These are phyloP conservation scores for Exephanes ischioxanthus DNA, from an alignment of 2,888 invertebrate genomes.

Conservation along the genomic window DNA sequence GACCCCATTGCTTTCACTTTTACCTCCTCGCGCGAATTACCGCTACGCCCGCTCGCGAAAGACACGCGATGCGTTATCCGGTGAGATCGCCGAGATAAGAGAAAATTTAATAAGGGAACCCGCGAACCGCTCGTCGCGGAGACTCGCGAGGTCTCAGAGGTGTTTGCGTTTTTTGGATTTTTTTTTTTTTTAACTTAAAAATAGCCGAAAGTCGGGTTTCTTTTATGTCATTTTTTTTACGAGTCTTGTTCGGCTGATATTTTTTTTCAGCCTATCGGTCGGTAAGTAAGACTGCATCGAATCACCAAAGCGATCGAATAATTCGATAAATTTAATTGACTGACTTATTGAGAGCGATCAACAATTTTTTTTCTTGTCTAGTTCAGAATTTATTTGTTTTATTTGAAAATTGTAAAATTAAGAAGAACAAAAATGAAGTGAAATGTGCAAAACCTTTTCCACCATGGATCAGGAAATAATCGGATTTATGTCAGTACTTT, in stretches of 20 bases:
- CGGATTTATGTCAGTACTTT: neutral
- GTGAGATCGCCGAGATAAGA: slow-evolving; percentile 60
- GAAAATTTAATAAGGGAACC: slow-evolving; percentile 64
- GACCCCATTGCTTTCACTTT: slow-evolving; percentile 81
- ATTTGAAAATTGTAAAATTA: neutral
- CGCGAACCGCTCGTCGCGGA: slow-evolving; percentile 65
- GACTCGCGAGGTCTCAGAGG: slow-evolving; percentile 18
- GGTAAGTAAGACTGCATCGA: neutral
- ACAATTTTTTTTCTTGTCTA: neutral
- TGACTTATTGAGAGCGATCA: neutral
- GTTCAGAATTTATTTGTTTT: neutral
- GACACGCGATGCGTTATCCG: slow-evolving; percentile 61
- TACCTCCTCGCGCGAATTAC: slow-evolving; percentile 69
- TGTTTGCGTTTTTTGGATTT: neutral
- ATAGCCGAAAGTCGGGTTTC: neutral
- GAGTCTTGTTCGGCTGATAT: neutral
- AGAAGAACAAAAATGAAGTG: too few relatives aligned
- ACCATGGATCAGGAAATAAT: neutral
- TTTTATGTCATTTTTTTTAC: neutral
- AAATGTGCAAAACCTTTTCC: too few relatives aligned
- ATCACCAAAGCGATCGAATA: neutral
- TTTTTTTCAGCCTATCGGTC: neutral
- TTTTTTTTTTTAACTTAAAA: neutral
- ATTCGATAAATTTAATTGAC: neutral
- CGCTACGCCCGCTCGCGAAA: slow-evolving; percentile 65